These are phyloP conservation scores for Ornithoptera priamus DNA, from an alignment of 2,888 invertebrate genomes.

Conservation along the genomic window DNA sequence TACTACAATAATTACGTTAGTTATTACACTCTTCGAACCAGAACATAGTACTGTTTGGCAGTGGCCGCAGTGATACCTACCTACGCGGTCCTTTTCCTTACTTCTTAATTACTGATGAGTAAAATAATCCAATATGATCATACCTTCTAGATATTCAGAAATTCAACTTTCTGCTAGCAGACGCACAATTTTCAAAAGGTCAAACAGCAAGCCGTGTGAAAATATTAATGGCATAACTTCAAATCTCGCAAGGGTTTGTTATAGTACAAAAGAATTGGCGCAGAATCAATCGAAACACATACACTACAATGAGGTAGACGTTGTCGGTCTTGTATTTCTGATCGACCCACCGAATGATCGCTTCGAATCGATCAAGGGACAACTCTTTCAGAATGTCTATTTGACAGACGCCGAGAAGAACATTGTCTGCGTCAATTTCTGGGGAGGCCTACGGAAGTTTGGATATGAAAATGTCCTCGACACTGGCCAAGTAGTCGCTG, in stretches of 20 bases:
- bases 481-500: slow-evolving; percentile 78
- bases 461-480: slow-evolving; percentile 79
- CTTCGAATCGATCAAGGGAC: slow-evolving; percentile 52
- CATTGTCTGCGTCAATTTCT: slow-evolving; percentile 77
- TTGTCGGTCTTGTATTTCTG: slow-evolving; percentile 83
- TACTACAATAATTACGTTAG: no score
- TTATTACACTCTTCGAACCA: no score
- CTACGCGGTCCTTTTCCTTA: no score
- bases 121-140: no score
- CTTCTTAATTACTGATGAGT: no score
- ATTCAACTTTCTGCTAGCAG: slow-evolving; percentile 78
- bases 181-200: slow-evolving; percentile 67
- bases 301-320: slow-evolving; percentile 86
- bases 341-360: slow-evolving; percentile 72
- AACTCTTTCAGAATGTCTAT: slow-evolving; percentile 79
- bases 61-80: no score
- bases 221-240: slow-evolving; percentile 38
- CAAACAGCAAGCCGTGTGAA: slow-evolving; percentile 46
- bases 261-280: slow-evolving; percentile 68
- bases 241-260: slow-evolving; percentile 58
- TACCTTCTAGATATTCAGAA: slow-evolving; percentile 68
- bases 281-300: slow-evolving; percentile 47
- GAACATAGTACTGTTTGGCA: no score
- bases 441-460: slow-evolving; percentile 74
- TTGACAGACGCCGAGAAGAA: slow-evolving; percentile 78